phyloP scores from a whole-genome alignment of 2,113 vertebrate species.

The Serinus canaria region DNA sequence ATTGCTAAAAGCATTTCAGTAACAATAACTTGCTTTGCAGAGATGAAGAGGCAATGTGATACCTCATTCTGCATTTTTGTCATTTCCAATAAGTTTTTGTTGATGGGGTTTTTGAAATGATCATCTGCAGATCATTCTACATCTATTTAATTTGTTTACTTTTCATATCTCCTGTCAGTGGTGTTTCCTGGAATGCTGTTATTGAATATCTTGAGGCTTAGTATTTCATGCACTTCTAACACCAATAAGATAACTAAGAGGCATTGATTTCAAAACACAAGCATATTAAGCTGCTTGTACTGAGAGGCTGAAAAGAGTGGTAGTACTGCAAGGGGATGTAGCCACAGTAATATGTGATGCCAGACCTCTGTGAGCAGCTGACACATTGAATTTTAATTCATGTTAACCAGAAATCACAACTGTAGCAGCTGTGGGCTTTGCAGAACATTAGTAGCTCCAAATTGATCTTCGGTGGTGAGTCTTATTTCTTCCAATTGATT shows the following conservation, averaged over 20 bases:
- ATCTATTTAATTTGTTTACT: neutral
- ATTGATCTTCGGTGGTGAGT: neutral
- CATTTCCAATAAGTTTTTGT: neutral
- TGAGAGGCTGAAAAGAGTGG: neutral
- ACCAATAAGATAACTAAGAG: neutral
- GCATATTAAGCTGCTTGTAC: neutral
- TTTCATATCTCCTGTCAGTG: neutral
- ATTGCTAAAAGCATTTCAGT: neutral
- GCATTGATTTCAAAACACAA: neutral
- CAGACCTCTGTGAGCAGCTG: neutral
- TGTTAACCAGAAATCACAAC: neutral
- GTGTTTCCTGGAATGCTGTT: neutral
- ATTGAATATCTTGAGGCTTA: neutral
- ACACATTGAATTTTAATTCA: neutral
- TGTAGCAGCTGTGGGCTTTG: neutral
- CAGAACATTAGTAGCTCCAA: neutral
- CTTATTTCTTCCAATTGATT: conserved; percentile 11
- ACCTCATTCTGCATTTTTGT: neutral
- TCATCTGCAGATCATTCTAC: neutral
- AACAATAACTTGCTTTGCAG: neutral
- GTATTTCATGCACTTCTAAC: neutral
- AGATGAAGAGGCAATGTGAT: neutral
- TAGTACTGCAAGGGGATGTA: neutral
- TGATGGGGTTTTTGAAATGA: neutral
- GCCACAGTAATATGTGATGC: neutral